Conservation (phyloP, 2,797 vertebrate genomes). For the Ceryle rudis region DNA sequence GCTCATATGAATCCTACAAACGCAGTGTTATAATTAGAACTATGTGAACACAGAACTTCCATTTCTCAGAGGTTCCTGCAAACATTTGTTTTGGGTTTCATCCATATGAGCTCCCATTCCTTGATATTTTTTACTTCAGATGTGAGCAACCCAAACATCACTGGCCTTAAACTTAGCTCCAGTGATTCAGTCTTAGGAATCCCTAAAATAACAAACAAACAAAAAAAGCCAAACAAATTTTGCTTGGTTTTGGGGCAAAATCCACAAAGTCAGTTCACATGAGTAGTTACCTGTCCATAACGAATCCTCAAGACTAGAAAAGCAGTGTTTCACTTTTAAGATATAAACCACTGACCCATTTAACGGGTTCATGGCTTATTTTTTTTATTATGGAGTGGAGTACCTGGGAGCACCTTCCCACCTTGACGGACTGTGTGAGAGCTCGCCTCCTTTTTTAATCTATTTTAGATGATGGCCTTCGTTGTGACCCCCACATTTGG, state of each 20-base stretch:
- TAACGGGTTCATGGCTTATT: not conserved
- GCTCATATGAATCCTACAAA: constrained; percentile 61
- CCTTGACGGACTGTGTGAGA: not conserved
- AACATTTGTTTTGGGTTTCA: constrained; percentile 76
- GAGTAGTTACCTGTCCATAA: not conserved
- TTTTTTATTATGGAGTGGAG: not conserved
- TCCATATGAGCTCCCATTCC: constrained; percentile 72
- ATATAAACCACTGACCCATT: not conserved
- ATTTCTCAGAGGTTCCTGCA: constrained; percentile 76
- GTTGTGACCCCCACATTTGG: not conserved
- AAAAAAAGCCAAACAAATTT: not conserved
- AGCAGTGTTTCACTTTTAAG: not conserved
- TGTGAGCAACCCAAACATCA: constrained; percentile 41
- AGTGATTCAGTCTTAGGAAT: not conserved
- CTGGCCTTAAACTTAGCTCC: constrained; percentile 1
- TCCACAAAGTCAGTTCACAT: not conserved
- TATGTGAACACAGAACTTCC: constrained; percentile 74
- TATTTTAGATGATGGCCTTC: not conserved
- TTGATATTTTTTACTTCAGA: constrained; percentile 65
- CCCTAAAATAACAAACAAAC: not conserved
- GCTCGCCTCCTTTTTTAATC: constrained; percentile 56
- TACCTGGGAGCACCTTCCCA: not conserved
- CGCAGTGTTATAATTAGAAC: constrained; percentile 74
- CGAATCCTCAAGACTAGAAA: not conserved
- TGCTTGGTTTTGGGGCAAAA: not conserved